Base-by-base conservation (phyloP, 1,140 invertebrate species). In the Tenebrio molitor region DNA sequence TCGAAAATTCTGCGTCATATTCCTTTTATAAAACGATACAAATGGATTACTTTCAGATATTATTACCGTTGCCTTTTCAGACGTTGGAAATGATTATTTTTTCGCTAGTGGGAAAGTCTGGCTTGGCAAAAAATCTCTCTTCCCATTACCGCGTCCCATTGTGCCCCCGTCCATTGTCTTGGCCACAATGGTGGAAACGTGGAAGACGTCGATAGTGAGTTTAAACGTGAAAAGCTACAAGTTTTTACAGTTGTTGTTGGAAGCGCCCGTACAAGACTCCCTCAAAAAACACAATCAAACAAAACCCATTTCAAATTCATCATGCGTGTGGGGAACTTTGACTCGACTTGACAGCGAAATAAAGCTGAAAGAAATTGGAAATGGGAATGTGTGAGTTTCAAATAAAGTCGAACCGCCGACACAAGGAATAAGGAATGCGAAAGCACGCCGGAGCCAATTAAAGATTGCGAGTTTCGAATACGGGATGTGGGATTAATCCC, bases 281-380 rank as follows among this genome's bases (percentile, higher is more conserved):
- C 63, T 58, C 7, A 70, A 71, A 70, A 42, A 64, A 71, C 69
- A 71, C 69, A 71, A 64, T 71, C 69, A 71, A 71, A 71, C 69
- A 71, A 70, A 71, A 71, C 69, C 69, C 62, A 71, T 71, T 71
- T 71, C 69, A 63, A 71, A 72, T 72, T 72, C 71, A 67, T 36
- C 42, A 46, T 72, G 71, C 71, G 63, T 72, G 53, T 33, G 34
- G 16, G 10, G 36, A 72, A 72, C 71, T 72, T 72, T 72, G 71
- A 72, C 71, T 72, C 63, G 21, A 25, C 62, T 64, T 72, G 70
- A 72, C 70, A 72, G 70, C 36, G 63, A 63, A 65, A 72, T 72
- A 64, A 66, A 63, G 15, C 70, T 66, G 70, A 72, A 66, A 72
- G 70, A 72, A 72, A 72, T 72, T 72, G 70, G 70, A 66, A 64